Base-by-base conservation (phyloP, 2,888 invertebrate genomes). In the Patella caerulea region DNA sequence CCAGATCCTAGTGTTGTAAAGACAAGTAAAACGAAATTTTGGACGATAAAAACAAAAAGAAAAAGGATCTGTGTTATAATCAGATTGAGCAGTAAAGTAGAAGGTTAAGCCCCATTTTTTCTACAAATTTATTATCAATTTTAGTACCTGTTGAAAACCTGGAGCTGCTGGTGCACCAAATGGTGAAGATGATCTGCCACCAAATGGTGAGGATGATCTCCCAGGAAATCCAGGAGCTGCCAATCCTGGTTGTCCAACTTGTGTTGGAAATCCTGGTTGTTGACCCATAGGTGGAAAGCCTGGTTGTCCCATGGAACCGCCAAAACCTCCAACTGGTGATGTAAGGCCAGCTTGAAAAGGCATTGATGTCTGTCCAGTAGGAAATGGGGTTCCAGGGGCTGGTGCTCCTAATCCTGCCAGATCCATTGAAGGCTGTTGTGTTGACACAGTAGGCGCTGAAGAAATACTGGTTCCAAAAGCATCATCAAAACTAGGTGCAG, bases 401-500 rank as follows among this genome's bases (percentile, higher is more conserved):
- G 76, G 59, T 14, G 75, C 53, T 54, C 78, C 77, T 53, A 82
- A 74, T 45, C 78, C 77, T 55, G 77, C 77, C 12, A 84, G 75
- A 71, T 85, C 83, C 19, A 78, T 73, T 12, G 84, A 81, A 59
- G 81, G 81, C n/a, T 81, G 79, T 12, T 81, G 65, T 54, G 83
- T 29, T 19, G 81, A 69, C 17, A 65, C 71, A 15, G 55, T 71
- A 0, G 74, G 71, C 2, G 54, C 53, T 14, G 45, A 45, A 45
- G 45, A 45, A 9, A 45, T 45, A 45, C 45, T 45, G 45, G 45
- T 45, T 45, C 45, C 45, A 45, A 45, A 45, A 45, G 45, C 45
- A 45, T 45, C 45, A 7, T 45, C 45, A 45, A 45, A 45, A 45
- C 45, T 45, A 45, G 45, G 45, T 45, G 45, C 45, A 9, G 45